Evolutionary conservation across 1,140 invertebrate species (phyloP), one percentile per base, ranked within the genome.

Genomic region (Metopolophium dirhodum): DNA sequence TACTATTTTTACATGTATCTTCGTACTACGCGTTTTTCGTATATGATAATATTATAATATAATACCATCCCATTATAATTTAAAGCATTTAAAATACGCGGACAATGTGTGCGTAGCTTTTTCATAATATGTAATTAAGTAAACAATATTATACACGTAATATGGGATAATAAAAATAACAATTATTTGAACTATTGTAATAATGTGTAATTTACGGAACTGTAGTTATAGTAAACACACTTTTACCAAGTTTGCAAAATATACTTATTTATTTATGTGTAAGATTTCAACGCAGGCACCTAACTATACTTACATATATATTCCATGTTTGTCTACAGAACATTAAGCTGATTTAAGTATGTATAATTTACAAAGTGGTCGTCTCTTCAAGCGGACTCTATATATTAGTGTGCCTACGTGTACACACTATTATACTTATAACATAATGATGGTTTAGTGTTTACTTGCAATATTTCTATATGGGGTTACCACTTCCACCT

Each of bases 111-210:
- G n/a, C 14, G 30, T n/a, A 77, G 61, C 61, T 77, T 77, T 77
- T 77, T 77, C 61, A 35, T 77, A 61, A 30, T 61, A n/a, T 77
- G 61, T 77, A 77, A 77, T 77, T n/a, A 35, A 77, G 61, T n/a
- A 77, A 77, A 77, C 61, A 77, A n/a, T 77, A 77, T 77, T n/a
- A 14, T 18, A 30, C 26, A 54, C 7, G 51, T 51, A 51, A 18
- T 77, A 77, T 77, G 61, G 61, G 61, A n/a, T 77, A 18, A 18
- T 77, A 77, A 77, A 77, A 77, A 77, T 77, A n/a, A 77, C n/a
- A 2, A n/a, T 77, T 77, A 77, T 77, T 77, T 77, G 61, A 77
- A 77, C 61, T n/a, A 77, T 77, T 77, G n/a, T 77, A 77, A 77
- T 77, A 35, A 77, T 77, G 61, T 77, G n/a, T 77, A n/a, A 77